phyloP scores from a whole-genome alignment of 2,888 invertebrate genomes.

The Drosophila prostipennis region DNA sequence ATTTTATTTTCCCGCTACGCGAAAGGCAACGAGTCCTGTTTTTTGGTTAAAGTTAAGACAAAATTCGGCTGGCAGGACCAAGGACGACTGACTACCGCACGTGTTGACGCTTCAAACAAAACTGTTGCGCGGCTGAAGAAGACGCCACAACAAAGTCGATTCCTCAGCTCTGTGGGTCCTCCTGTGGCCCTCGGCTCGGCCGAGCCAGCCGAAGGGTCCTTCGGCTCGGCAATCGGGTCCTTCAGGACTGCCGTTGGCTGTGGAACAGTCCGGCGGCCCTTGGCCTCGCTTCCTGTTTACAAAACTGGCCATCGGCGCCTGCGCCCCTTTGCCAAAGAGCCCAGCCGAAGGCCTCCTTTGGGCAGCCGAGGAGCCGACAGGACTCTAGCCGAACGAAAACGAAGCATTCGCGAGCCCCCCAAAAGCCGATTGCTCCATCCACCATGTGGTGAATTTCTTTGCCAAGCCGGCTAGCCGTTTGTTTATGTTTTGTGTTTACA shows the following conservation, averaged over 20 bases:
- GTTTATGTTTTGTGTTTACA: slow-evolving; percentile 79
- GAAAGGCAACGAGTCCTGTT: slow-evolving; percentile 5
- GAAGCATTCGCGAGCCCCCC: not conserved
- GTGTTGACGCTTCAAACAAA: slow-evolving; percentile 75
- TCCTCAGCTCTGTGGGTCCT: slow-evolving; percentile 3
- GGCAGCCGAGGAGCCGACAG: not conserved
- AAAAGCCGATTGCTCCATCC: slow-evolving; percentile 6
- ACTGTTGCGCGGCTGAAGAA: slow-evolving; percentile 60
- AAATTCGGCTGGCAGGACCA: slow-evolving; percentile 12
- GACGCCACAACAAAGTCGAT: slow-evolving; percentile 33
- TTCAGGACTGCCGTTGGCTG: slow-evolving; percentile 63
- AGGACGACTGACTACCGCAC: slow-evolving; percentile 58
- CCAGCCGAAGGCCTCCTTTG: slow-evolving; percentile 5
- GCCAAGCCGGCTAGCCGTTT: slow-evolving; percentile 58
- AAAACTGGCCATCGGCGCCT: slow-evolving; percentile 61
- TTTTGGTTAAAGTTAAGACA: not conserved
- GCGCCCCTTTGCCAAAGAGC: slow-evolving; percentile 41
- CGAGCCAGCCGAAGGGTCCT: not conserved
- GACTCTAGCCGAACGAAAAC: slow-evolving; percentile 16
- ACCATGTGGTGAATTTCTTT: slow-evolving; percentile 51
- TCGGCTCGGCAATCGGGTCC: slow-evolving; percentile 30
- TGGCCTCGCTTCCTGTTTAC: slow-evolving; percentile 31
- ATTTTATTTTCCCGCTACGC: slow-evolving; percentile 21
- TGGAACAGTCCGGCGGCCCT: slow-evolving; percentile 48
- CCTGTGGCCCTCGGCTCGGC: slow-evolving; percentile 9